Evolutionary conservation across 2,113 vertebrate genomes (phyloP), one percentile per base, ranked within the genome.

Genomic region (Fulica atra): DNA sequence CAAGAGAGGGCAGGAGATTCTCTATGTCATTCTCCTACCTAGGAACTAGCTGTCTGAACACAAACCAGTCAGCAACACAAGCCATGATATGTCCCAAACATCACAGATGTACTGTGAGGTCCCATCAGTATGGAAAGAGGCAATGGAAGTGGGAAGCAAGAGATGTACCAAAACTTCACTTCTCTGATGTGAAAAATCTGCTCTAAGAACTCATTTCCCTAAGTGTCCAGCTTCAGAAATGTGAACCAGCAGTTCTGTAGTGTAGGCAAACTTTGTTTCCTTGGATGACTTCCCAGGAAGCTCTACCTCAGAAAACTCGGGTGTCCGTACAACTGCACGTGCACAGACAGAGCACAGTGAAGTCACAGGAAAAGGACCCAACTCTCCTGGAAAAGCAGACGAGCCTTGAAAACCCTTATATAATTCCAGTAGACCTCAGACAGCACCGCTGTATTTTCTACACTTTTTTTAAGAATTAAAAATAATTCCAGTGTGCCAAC

Each of bases 261-360:
- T 0, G 5, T 3, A 40, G 53, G 29, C 14, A 61, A 29, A 10
- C 54, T 93, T 36, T 53, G 16, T 48, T 72, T 87, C 38, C 31
- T 70, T 28, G 38, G 66, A 38, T 42, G 28, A 48, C 53, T 56
- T 31, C 53, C 29, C 29, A 31, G 53, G 17, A 29, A 56, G 17
- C 53, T 56, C 29, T 31, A 31, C 28, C 53, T 56, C 53, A 56
- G 53, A 29, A 56, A 56, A 56, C 53, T 31, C 10, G 7, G 4
- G 10, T 4, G 9, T 48, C 53, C 3, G 0, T 44, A 36, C 16
- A 20, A 25, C 7, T 35, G 44, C 40, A 72, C 1, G 0, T 9
- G 38, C 48, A 61, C 8, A 16, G 40, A 12, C 9, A 74, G 74
- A 57, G n/a, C 42, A 38, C 10, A 14, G 28, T 6, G 4, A 81